Evolutionary conservation across 1,140 invertebrate species (phyloP), one percentile per base, ranked within the genome.

Genomic region (Prorops nasuta): DNA sequence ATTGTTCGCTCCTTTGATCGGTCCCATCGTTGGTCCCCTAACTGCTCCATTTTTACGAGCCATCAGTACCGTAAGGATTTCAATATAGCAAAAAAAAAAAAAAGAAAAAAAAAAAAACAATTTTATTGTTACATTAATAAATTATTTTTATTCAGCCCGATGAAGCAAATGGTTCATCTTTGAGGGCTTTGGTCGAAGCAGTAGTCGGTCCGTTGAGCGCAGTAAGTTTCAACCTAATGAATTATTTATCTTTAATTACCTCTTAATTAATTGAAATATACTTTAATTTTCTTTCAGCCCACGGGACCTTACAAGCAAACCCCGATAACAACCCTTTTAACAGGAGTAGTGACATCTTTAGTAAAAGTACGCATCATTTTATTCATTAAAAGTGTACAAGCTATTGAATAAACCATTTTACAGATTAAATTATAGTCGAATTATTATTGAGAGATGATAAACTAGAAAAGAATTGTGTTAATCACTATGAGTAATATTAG

Each of bases 11-110:
- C 75, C 75, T 2, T 45, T 77, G 3, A 66, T 70, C 21, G 72
- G 74, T 1, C 73, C 73, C 0, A 44, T 78, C 1, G 10, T 63
- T 1, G 73, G 68, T 2, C 74, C 75, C 0, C 2, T 76, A 1
- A 50, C 67, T 16, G 68, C 67, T 1, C 75, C 75, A 2, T 9
- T 74, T 19, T 63, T 67, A 14, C 52, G 59, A 20, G 43, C 62
- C 14, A 71, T 54, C 21, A 76, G 71, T 44, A 66, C 66, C 4
- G 75, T 77, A 61, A 63, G 67, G 54, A 53, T 32, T 24, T 48
- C 49, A 36, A 16, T 52, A 28, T 14, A 6, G 9, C 14, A 15
- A 9, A 22, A 19, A 15, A 21, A 2, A 9, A 20, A 3, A 3
- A n/a, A 10, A 3, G 20, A 9, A 20, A 8, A 16, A 8, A 54